A percentile compares a stretch with the other conserved stretches of the same genome.
phyloP scores from a whole-genome alignment of 2,888 invertebrate genomes.

The Drosophila pseudotakahashii region DNA sequence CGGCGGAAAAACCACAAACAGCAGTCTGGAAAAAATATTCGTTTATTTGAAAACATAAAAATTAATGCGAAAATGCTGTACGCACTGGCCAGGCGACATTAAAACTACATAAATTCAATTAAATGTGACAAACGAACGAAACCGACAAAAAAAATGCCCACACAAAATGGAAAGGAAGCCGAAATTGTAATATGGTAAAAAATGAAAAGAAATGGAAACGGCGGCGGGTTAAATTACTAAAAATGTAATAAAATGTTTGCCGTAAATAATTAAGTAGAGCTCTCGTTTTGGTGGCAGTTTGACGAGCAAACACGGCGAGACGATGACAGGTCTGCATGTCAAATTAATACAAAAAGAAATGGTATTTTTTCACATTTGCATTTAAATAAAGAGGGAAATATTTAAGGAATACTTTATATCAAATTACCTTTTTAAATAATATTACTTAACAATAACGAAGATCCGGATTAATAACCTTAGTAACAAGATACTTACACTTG shows the following conservation, averaged over 20 bases:
- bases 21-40: conserved; percentile 51
- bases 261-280: conserved; percentile 70
- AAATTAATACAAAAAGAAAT: conserved; percentile 53
- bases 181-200: conserved; percentile 22
- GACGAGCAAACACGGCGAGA: conserved; percentile 33
- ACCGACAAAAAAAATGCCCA: conserved; percentile 21
- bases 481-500: too few species aligned
- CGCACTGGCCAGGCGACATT: conserved; percentile 55
- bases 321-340: conserved; percentile 60
- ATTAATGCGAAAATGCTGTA: conserved; percentile 77
- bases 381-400: background rate
- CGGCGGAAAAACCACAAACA: conserved; percentile 65
- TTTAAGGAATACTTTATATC: too few species aligned
- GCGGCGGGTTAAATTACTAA: conserved; percentile 67
- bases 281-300: conserved; percentile 45
- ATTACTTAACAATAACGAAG: too few species aligned
- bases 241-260: conserved; percentile 76
- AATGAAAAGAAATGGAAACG: conserved; percentile 40
- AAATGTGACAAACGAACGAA: conserved; percentile 73
- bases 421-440: too few species aligned
- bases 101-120: conserved; percentile 81
- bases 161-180: conserved; percentile 34
- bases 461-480: too few species aligned
- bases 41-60: conserved; percentile 72
- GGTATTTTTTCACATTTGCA: background rate